Evolutionary conservation across 2,888 invertebrate species (phyloP), one percentile per base, ranked within the genome.

Genomic region (Isoperla grammatica): DNA sequence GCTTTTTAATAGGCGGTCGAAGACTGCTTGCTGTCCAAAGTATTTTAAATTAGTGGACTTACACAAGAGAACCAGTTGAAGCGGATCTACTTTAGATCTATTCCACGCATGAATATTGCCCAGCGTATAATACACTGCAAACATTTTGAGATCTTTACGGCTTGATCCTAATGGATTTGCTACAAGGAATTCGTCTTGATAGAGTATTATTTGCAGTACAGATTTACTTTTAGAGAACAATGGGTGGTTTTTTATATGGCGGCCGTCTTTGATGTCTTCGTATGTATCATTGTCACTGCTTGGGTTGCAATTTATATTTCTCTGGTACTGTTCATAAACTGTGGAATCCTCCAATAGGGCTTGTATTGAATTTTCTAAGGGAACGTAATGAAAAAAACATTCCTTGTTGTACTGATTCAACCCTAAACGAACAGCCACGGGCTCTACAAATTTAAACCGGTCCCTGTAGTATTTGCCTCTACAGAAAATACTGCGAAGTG

Each of bases 41-140:
- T 45, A 45, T 17, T 45, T 45, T 8, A 45, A 4, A 17, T 45
- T 17, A 11, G 11, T 45, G 8, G 29, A 29, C 29, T 29, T 29
- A 8, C 29, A 29, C 8, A 29, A 8, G 4, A 29, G 29, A 6
- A 45, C 49, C 4, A 57, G 37, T n/a, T 49, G 49, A 9, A 57
- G n/a, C 6, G 15, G 15, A 56, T 55, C 40, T 11, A 57, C 57
- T 49, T n/a, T 22, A 12, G 57, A 57, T 19, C 53, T 6, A 19
- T 35, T 22, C 29, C 29, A 29, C 4, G 29, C 8, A 8, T 29
- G 29, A 8, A 29, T 29, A 29, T 29, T 29, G 8, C 29, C 29
- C 29, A 29, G 8, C 4, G 29, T 29, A 29, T 6, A 56, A 17
- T 57, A 57, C 1, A 57, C 57, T n/a, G 17, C 57, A 5, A 57